These are phyloP conservation scores for Venturia canescens DNA, from an alignment of 1,140 invertebrate species.

Conservation along the genomic window DNA sequence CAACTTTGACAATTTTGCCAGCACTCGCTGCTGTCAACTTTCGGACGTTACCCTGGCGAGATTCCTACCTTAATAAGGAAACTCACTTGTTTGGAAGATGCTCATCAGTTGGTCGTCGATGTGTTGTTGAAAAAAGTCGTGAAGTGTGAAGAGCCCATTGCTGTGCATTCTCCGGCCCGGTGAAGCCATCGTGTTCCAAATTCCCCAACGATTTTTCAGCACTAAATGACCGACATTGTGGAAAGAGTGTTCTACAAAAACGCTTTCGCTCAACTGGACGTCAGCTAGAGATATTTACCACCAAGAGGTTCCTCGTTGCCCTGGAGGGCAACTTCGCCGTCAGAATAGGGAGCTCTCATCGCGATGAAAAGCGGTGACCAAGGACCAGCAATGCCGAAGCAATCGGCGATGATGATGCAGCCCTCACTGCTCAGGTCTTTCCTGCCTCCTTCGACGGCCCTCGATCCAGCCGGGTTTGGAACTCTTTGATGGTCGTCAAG, in stretches of 20 bases:
- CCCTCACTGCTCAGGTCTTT: background rate
- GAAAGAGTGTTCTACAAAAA: background rate
- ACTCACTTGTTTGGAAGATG: conserved; percentile 20
- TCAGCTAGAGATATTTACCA: background rate
- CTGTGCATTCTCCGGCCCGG: background rate
- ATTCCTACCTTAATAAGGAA: too few relatives aligned
- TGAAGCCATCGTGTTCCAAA: background rate
- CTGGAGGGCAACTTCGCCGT: too few relatives aligned
- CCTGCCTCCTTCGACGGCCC: background rate
- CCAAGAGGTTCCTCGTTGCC: background rate
- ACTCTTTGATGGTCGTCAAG: background rate
- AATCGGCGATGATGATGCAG: background rate
- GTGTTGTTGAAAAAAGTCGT: conserved; percentile 24
- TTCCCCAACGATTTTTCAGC: background rate
- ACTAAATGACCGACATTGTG: background rate
- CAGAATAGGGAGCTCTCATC: too few relatives aligned
- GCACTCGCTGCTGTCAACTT: too few relatives aligned
- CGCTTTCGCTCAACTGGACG: background rate
- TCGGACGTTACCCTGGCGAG: too few relatives aligned
- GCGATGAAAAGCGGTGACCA: too few relatives aligned
- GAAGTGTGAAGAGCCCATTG: conserved; percentile 8
- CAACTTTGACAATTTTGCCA: too few relatives aligned
- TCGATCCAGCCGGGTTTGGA: background rate
- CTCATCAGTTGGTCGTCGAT: conserved; percentile 23
- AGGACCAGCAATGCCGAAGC: too few relatives aligned